phyloP scores from a whole-genome alignment of 2,888 invertebrate genomes.

The Athalia rosae region DNA sequence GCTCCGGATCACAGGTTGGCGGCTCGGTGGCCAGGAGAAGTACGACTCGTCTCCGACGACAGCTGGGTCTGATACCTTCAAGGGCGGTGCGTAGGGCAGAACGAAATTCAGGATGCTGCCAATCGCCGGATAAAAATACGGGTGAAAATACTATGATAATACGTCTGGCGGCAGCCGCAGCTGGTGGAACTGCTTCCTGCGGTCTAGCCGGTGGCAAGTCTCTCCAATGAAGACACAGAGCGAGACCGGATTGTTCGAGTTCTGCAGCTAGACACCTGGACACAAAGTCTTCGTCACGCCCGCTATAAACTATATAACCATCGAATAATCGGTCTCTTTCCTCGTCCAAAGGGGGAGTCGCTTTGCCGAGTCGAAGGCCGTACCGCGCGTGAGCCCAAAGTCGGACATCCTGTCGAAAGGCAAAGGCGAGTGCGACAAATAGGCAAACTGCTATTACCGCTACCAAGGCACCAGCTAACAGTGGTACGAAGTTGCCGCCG shows the following conservation, averaged over 20 bases:
- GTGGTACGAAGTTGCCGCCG: conserved; percentile 84
- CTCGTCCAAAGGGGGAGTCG: conserved; percentile 73
- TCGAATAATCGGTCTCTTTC: conserved; percentile 81
- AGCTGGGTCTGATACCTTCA: conserved; percentile 75
- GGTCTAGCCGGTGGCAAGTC: conserved; percentile 69
- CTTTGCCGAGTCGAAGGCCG: conserved; percentile 80
- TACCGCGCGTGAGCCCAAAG: conserved; percentile 88
- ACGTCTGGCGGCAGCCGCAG: conserved; percentile 83
- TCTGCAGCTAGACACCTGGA: conserved; percentile 82
- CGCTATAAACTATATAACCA: conserved; percentile 91
- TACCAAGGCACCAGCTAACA: conserved; percentile 83
- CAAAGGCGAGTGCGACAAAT: conserved; percentile 81
- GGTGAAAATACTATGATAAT: conserved; percentile 88
- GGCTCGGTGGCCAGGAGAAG: conserved; percentile 81
- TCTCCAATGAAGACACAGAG: conserved; percentile 79
- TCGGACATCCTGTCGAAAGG: conserved; percentile 85
- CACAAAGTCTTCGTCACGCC: conserved; percentile 85
- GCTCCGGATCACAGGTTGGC: conserved; percentile 83
- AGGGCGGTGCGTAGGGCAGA: conserved; percentile 87
- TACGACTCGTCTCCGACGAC: conserved; percentile 67
- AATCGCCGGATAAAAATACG: conserved; percentile 88
- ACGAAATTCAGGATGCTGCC: conserved; percentile 88
- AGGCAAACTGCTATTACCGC: conserved; percentile 82
- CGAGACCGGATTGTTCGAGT: conserved; percentile 82
- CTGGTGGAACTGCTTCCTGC: conserved; percentile 77